Base-by-base conservation (phyloP, 2,113 vertebrate species). In the Okapia johnstoni region DNA sequence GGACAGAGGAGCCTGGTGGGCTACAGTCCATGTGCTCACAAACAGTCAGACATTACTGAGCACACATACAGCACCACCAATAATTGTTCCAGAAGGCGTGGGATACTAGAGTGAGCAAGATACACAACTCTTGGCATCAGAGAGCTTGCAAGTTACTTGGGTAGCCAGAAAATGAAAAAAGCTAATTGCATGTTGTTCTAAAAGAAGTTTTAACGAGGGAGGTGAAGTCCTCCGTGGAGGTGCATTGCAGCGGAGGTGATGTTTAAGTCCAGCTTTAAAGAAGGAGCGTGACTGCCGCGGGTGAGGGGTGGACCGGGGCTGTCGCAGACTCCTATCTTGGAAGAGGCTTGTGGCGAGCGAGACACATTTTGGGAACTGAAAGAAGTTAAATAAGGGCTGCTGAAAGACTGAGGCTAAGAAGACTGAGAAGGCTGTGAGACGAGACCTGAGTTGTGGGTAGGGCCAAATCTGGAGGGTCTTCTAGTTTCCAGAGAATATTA, bases 151-250 rank as follows among this genome's bases (percentile, higher is more conserved):
- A 8, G 40, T 88, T 63, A 79, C 40, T 96, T 85, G 58, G 50
- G 40, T 30, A 89, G 55, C 73, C 40, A 50, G 26, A 87, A 95
- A 84, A 80, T 66, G 30, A 92, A 96, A 92, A n/a, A 96, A 89
- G 88, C 80, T 73, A 92, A 96, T 96, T 95, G 52, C n/a, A 61
- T 46, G 54, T 77, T 23, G 36, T 96, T 93, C 40, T 85, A 43
- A 70, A 98, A 52, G 46, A 81, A 63, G 26, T 50, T 88, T 91
- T 83, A 57, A 50, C 23, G 26, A 43, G 33, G 8, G 43, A 79
- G 48, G 77, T 63, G 52, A 79, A 70, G 50, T 92, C 36, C 63
- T 21, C 80, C 55, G n/a, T 79, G n/a, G 26, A 58, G 10, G 30
- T 30, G 11, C 33, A 33, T 63, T 43, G 40, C 16, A 17, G 23